Evolutionary conservation across 2,797 vertebrate species (phyloP).

Genomic region (Phaenicophaeus curvirostris): DNA sequence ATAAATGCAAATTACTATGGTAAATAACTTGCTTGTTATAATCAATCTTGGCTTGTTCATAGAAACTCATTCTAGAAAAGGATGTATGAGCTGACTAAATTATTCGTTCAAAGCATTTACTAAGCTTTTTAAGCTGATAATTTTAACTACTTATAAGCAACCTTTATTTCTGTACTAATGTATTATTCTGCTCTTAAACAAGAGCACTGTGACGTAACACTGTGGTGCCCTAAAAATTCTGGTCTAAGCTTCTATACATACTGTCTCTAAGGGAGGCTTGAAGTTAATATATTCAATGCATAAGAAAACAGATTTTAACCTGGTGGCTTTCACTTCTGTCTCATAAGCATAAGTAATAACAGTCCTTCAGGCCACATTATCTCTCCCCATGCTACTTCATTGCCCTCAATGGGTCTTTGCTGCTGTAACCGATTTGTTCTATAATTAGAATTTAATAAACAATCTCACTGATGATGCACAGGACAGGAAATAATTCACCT

Average conservation of each 20-base stretch:
- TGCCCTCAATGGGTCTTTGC: constrained; percentile 20
- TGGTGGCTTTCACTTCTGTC: background rate
- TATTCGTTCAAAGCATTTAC: background rate
- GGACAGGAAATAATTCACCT: constrained; percentile 17
- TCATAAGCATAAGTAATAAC: background rate
- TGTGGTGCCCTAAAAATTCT: background rate
- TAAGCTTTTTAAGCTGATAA: background rate
- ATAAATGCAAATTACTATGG: background rate
- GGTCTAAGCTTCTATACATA: background rate
- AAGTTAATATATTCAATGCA: background rate
- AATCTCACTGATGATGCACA: constrained; percentile 28
- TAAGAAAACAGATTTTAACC: constrained; percentile 38
- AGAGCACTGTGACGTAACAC: background rate
- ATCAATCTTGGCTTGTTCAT: background rate
- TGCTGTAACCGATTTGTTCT: constrained; percentile 32
- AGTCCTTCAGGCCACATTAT: constrained; percentile 33
- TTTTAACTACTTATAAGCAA: background rate
- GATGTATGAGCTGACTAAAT: background rate
- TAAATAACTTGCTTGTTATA: background rate
- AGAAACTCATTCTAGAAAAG: background rate
- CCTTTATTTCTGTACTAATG: background rate
- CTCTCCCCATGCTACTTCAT: background rate
- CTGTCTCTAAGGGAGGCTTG: background rate
- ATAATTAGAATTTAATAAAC: constrained; percentile 65
- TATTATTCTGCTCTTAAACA: background rate